Evolutionary conservation across 2,113 vertebrate species (phyloP).

Genomic region (Brachyhypopomus occidentalis): DNA sequence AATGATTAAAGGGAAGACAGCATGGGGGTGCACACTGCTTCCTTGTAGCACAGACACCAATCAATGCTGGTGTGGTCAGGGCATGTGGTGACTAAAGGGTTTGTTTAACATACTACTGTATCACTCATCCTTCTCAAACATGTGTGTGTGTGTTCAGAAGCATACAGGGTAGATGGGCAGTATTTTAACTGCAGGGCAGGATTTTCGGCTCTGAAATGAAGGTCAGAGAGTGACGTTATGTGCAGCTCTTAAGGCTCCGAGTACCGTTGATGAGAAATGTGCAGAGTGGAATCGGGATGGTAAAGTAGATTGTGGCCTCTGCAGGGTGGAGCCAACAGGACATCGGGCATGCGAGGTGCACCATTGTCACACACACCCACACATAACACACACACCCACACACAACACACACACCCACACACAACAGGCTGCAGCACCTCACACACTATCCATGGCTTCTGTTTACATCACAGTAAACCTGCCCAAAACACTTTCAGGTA

Average conservation of each 20-base stretch:
- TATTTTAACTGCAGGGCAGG: too few relatives aligned
- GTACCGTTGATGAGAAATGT: too few relatives aligned
- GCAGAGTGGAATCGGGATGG: too few relatives aligned
- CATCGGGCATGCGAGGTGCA: too few relatives aligned
- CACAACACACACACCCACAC: neutral
- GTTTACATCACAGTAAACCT: conserved; percentile 15
- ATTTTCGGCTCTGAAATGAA: too few relatives aligned
- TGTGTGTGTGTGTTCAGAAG: neutral
- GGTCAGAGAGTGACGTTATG: too few relatives aligned
- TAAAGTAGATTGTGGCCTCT: too few relatives aligned
- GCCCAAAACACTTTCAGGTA: neutral
- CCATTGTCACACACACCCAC: too few relatives aligned
- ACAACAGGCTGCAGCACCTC: conserved; percentile 1
- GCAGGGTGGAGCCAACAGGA: too few relatives aligned
- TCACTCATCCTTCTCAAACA: neutral
- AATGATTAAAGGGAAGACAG: conserved; percentile 71
- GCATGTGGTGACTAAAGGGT: conserved; percentile 59
- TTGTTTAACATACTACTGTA: conserved; percentile 62
- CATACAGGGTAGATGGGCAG: too few relatives aligned
- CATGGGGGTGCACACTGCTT: conserved; percentile 74
- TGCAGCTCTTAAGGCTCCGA: too few relatives aligned
- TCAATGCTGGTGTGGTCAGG: conserved; percentile 62
- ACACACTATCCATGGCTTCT: neutral
- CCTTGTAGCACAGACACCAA: conserved; percentile 63
- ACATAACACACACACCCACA: too few relatives aligned